Evolutionary conservation across 2,888 invertebrate species (phyloP), one percentile per base, ranked within the genome.

Genomic region (Amiota minor): DNA sequence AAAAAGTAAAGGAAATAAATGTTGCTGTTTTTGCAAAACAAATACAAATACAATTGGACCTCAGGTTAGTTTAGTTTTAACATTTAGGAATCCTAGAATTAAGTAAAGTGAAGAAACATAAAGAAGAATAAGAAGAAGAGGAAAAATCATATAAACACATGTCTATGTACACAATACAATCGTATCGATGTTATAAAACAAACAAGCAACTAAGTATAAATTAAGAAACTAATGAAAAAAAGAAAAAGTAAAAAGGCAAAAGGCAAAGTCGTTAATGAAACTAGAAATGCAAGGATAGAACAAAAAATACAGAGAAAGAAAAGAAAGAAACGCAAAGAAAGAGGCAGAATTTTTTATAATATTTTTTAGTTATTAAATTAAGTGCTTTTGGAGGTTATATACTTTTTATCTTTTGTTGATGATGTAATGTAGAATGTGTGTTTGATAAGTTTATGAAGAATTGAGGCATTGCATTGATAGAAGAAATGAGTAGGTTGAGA

Each of bases 31-130:
- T 77, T 72, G 75, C 62, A 50, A 71, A 55, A 55, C 50, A 70
- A 68, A 72, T 70, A 70, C 56, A 53, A 61, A 76, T 80, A 70
- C 74, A 79, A 79, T 80, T 79, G 79, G 80, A 35, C 35, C 35
- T 35, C 35, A 35, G 35, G 35, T 35, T 35, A 35, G 35, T 35
- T 35, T 35, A 35, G 35, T 35, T 35, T 35, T 35, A 35, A 35
- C 35, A 35, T 35, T 35, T 35, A 35, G 35, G 79, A 79, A 79
- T 79, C 78, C 56, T 76, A 75, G 65, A 14, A 61, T 65, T 55
- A 16, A n/a, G 55, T 55, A 10, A 55, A 3, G 10, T 55, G 4
- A 35, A 6, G 35, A 35, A 35, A 35, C 35, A 35, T 23, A 35
- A 35, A 35, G 6, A 35, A 35, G 4, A n/a, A n/a, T n/a, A n/a